Percentiles rank a stretch among this genome's conserved stretches.
These are phyloP conservation scores for Lycaon pictus DNA, from an alignment of 2,113 vertebrate species.

Conservation along the genomic window DNA sequence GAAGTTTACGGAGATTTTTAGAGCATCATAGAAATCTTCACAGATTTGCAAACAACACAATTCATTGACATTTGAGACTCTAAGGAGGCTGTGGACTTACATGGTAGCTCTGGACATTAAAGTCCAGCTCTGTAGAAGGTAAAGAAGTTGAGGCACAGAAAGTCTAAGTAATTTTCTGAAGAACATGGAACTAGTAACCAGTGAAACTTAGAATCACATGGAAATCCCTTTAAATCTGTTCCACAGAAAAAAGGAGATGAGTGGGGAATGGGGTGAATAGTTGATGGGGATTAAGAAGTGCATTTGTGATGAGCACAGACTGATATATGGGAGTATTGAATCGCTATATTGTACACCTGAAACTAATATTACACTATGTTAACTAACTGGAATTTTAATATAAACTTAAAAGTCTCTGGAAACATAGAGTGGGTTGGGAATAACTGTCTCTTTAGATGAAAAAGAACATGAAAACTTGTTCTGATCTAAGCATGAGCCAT, in stretches of 20 bases:
- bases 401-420: slow-evolving; percentile 21
- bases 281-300: not conserved
- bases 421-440: slow-evolving; percentile 57
- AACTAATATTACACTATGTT: not conserved
- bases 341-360: not conserved
- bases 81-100: not conserved
- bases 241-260: not conserved
- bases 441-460: slow-evolving; percentile 77
- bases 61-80: not conserved
- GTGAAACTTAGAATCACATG: not conserved
- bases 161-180: not conserved
- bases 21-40: not conserved
- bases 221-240: not conserved
- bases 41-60: not conserved
- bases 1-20: not conserved
- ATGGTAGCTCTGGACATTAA: not conserved
- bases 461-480: slow-evolving; percentile 68
- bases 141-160: not conserved
- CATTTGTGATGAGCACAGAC: not conserved
- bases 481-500: slow-evolving; percentile 25
- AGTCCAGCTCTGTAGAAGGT: not conserved
- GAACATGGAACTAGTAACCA: not conserved
- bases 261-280: not conserved
- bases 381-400: not conserved
- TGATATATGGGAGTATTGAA: not conserved